Conservation (phyloP, 2,113 vertebrate genomes). For the Mesocricetus auratus region DNA sequence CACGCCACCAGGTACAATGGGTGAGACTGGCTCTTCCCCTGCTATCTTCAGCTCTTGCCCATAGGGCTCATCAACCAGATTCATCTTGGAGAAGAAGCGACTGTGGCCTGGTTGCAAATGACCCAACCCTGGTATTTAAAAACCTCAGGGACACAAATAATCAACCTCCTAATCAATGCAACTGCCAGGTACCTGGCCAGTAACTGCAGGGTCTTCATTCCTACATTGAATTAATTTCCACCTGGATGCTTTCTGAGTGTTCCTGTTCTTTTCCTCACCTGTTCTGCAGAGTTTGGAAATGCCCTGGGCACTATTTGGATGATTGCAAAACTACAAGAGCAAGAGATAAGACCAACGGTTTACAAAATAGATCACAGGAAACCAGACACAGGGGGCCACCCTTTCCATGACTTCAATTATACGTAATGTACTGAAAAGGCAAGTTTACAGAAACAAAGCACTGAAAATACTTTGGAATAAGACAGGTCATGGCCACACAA, state of each 20-base stretch:
- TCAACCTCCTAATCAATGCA: constrained; percentile 32
- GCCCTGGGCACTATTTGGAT: background rate
- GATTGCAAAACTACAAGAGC: background rate
- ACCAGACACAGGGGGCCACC: background rate
- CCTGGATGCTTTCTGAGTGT: background rate
- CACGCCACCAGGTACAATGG: background rate
- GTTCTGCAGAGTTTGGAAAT: background rate
- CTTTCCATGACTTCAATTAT: too few relatives aligned
- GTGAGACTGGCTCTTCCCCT: background rate
- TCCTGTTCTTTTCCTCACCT: background rate
- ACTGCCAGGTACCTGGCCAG: background rate
- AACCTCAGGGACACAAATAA: background rate
- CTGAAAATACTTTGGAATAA: background rate
- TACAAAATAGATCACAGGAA: background rate
- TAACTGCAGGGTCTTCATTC: constrained; percentile 26
- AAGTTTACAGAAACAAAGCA: background rate
- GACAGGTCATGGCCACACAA: background rate
- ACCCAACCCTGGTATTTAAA: background rate
- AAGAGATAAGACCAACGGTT: background rate
- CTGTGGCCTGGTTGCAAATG: background rate
- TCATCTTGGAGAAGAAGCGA: background rate
- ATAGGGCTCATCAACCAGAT: background rate
- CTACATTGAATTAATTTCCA: background rate
- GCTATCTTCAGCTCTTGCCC: background rate
- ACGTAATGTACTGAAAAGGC: background rate